A percentile compares a stretch with the other conserved stretches of the same genome.
phyloP scores from a whole-genome alignment of 1,140 invertebrate genomes.

The Macrobrachium nipponense region DNA sequence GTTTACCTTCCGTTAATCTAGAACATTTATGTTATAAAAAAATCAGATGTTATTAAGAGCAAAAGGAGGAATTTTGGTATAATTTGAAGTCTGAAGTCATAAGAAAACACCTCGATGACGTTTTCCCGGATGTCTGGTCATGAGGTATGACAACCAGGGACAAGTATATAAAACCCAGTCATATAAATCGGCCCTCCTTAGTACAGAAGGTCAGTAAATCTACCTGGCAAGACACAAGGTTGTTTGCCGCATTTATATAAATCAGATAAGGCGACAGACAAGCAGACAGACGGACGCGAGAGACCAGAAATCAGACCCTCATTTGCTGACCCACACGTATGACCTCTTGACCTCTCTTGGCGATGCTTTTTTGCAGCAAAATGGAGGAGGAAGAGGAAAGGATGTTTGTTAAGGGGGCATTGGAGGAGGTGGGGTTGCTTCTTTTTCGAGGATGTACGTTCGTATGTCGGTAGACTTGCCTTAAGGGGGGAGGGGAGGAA shows the following conservation, averaged over 20 bases:
- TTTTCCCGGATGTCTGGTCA: no score
- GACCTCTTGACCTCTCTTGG: constrained; percentile 12
- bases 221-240: constrained; percentile 2
- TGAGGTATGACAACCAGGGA: neutral
- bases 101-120: no score
- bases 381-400: neutral
- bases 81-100: no score
- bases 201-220: constrained; percentile 1
- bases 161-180: neutral
- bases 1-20: no score
- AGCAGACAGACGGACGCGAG: constrained; percentile 25
- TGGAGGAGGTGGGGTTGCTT: neutral
- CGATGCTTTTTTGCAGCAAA: neutral
- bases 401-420: neutral
- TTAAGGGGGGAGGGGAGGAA: no score
- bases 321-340: constrained; percentile 41
- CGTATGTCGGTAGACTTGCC: no score
- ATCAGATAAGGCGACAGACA: constrained; percentile 35
- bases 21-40: no score
- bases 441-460: no score
- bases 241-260: constrained; percentile 31
- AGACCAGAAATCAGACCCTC: constrained; percentile 35
- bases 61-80: no score
- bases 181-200: constrained; percentile 14
- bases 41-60: no score